phyloP scores from a whole-genome alignment of 2,797 vertebrate genomes.

The Sebastes hubbsi region DNA sequence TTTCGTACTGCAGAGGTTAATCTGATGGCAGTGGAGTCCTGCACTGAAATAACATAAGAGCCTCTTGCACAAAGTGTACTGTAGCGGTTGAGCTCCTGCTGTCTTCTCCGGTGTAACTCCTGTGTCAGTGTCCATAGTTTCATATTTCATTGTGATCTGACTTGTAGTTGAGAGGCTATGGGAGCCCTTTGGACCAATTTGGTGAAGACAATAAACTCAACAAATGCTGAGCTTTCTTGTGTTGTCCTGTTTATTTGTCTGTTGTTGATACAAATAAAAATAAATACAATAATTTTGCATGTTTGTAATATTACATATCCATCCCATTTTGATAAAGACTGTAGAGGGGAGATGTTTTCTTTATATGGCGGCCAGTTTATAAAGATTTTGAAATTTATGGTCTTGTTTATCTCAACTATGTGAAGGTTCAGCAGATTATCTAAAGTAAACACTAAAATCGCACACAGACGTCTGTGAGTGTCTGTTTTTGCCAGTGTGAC shows the following conservation, averaged over 20 bases:
- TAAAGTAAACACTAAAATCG: neutral
- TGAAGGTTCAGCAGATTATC: neutral
- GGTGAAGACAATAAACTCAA: constrained; percentile 67
- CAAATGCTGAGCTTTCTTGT: constrained; percentile 9
- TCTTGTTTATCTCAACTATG: neutral
- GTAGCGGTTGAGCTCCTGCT: neutral
- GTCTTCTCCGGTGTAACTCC: neutral
- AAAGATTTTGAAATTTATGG: neutral
- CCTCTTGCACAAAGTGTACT: neutral
- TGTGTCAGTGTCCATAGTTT: constrained; percentile 29
- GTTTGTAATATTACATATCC: neutral
- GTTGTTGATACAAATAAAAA: neutral
- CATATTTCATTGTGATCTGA: constrained; percentile 52
- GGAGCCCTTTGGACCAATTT: constrained; percentile 61
- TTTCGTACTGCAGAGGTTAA: constrained; percentile 14
- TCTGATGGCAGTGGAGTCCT: neutral
- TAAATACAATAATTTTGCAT: neutral
- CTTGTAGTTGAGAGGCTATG: constrained; percentile 33
- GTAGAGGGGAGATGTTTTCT: neutral
- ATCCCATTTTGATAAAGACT: neutral
- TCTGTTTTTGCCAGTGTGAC: neutral
- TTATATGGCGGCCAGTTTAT: neutral
- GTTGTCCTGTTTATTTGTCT: neutral
- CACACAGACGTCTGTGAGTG: neutral
- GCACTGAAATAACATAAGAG: neutral